phyloP scores from a whole-genome alignment of 35 echinoderm and acorn worm genomes.

The Anneissia japonica region DNA sequence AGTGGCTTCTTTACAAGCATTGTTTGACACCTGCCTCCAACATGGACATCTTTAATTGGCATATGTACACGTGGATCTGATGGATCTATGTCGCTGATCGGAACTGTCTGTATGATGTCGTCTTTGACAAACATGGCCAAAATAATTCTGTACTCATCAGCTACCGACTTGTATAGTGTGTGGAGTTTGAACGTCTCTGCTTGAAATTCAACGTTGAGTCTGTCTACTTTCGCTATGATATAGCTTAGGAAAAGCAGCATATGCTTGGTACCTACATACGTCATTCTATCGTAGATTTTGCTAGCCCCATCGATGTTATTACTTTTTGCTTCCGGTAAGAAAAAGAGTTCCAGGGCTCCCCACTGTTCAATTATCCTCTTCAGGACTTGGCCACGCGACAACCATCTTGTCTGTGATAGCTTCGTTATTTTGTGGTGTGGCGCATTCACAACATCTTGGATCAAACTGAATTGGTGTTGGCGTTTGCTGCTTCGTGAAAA shows the following conservation, averaged over 20 bases:
- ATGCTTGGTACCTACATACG: slow-evolving; percentile 6
- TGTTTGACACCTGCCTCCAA: slow-evolving; percentile 31
- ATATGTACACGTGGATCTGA: neutral
- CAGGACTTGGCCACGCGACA: slow-evolving; percentile 30
- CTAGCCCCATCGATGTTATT: slow-evolving; percentile 25
- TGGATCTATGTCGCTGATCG: slow-evolving; percentile 22
- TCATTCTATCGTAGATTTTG: slow-evolving; percentile 28
- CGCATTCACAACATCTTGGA: slow-evolving; percentile 9
- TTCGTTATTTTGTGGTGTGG: slow-evolving; percentile 24
- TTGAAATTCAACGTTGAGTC: slow-evolving; percentile 34
- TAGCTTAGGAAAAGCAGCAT: slow-evolving; percentile 37
- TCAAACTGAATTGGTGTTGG: neutral
- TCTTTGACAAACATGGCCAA: slow-evolving; percentile 13
- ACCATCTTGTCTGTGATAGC: slow-evolving; percentile 20
- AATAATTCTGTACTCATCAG: slow-evolving; percentile 8
- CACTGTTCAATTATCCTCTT: slow-evolving; percentile 27
- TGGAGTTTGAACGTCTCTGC: slow-evolving; percentile 14
- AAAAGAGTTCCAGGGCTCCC: slow-evolving; percentile 11
- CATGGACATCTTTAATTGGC: neutral
- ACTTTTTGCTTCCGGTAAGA: slow-evolving; percentile 16
- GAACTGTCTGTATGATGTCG: slow-evolving; percentile 3
- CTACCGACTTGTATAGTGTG: slow-evolving; percentile 18
- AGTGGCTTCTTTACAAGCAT: slow-evolving; percentile 35
- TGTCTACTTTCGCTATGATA: slow-evolving; percentile 24
- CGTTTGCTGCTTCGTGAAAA: slow-evolving; percentile 38